These are phyloP conservation scores for Rhizomys pruinosus DNA, from an alignment of 2,113 vertebrate genomes.

Conservation along the genomic window DNA sequence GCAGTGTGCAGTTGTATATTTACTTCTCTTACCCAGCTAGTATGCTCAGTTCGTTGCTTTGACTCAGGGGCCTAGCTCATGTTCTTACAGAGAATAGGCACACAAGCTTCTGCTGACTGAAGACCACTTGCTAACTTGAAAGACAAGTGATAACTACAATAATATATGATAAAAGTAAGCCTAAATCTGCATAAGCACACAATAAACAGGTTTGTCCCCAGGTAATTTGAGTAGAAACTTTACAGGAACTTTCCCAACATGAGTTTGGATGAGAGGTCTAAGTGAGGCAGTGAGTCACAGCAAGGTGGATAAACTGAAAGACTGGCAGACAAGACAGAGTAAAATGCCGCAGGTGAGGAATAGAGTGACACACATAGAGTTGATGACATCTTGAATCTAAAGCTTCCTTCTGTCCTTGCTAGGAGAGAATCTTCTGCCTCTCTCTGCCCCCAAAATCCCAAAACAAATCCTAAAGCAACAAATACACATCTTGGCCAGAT, in stretches of 20 bases:
- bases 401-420: not conserved
- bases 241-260: not conserved
- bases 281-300: not conserved
- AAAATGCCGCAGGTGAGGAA: not conserved
- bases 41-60: not conserved
- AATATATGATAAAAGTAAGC: not conserved
- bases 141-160: not conserved
- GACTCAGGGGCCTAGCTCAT: not conserved
- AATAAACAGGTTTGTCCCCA: not conserved
- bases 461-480: conserved; percentile 40
- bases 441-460: no score
- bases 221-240: not conserved
- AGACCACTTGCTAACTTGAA: not conserved
- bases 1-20: not conserved
- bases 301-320: conserved; percentile 16
- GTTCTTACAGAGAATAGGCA: not conserved
- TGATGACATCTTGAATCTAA: not conserved
- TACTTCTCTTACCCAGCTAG: not conserved
- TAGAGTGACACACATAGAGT: not conserved
- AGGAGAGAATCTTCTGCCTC: not conserved
- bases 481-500: not conserved
- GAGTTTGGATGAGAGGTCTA: not conserved
- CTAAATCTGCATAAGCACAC: not conserved
- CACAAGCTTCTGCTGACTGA: not conserved
- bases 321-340: not conserved